Base-by-base conservation (phyloP, 2,113 vertebrate genomes). In the Plecotus auritus region DNA sequence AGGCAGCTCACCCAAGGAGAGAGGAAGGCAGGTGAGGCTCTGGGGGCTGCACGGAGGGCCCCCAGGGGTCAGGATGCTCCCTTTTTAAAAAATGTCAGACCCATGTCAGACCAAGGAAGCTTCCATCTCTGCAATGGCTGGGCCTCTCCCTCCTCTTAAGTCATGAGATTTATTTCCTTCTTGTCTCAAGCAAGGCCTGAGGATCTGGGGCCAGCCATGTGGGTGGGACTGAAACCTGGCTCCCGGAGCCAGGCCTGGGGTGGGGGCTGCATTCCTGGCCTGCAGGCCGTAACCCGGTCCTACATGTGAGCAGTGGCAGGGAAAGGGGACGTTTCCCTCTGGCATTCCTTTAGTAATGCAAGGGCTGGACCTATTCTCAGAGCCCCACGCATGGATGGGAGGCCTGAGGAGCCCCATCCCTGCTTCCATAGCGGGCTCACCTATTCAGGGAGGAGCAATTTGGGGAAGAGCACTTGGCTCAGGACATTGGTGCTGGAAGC, bases 141-240 rank as follows among this genome's bases (percentile, higher is more conserved):
- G 88, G 47, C 77, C 35, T n/a, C 30, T 40, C 32, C 70, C 45
- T 49, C 51, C 56, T 54, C n/a, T 20, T 37, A 42, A 37, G 66
- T 23, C 3, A 0, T 40, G 20, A 3, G 40, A 35, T n/a, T n/a
- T 51, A n/a, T 4, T 18, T 5, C 11, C 35, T 6, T 9, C 35
- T 74, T 10, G 12, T 4, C 2, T 49, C 51, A 23, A 69, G 32
- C 37, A 61, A 70, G 61, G n/a, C 30, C 8, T 0, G 37, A 51
- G 37, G 51, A 35, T 17, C n/a, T 14, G 0, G 22, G 74, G 67
- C 37, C 0, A 4, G 28, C 35, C 3, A 1, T n/a, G 7, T 28
- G 30, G 64, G n/a, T 3, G 14, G 42, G 4, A 18, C 37, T 20
- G 12, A 10, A 32, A 56, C 28, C 77, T 7, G 16, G 67, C 40